Percentiles rank a stretch among this genome's conserved stretches.
phyloP scores from a whole-genome alignment of 2,113 vertebrate species.

The Hemiprocne comata region DNA sequence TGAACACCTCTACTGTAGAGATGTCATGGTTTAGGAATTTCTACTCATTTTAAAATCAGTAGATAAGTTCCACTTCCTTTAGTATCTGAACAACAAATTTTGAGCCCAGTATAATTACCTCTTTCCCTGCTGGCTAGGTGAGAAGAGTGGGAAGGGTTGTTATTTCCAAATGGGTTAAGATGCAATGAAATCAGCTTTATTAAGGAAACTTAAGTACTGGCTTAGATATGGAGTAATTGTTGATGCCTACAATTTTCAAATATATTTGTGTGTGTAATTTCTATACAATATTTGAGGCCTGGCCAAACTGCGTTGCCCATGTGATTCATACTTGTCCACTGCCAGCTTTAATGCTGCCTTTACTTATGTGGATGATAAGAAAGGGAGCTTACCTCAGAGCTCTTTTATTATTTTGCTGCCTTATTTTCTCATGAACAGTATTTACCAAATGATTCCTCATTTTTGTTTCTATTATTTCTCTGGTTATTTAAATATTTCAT shows the following conservation, averaged over 20 bases:
- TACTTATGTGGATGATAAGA: neutral
- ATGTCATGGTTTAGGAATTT: neutral
- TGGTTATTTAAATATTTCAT: neutral
- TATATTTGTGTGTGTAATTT: neutral
- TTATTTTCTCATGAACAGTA: neutral
- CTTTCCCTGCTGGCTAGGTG: neutral
- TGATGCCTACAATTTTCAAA: neutral
- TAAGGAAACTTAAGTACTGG: neutral
- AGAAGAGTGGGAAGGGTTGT: neutral
- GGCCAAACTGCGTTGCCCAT: neutral
- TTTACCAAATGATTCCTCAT: neutral
- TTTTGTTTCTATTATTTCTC: neutral
- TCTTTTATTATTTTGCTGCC: neutral
- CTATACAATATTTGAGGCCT: neutral
- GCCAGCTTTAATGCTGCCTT: neutral
- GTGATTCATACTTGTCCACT: neutral
- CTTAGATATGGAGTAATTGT: neutral
- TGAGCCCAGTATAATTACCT: neutral
- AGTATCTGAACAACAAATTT: neutral
- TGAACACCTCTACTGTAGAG: neutral
- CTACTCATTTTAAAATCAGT: neutral
- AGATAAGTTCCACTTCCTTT: neutral
- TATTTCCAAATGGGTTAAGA: neutral
- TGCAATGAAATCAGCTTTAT: neutral
- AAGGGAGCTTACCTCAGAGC: neutral